Evolutionary conservation across 92 coral and sea anemone species (phyloP).

Genomic region (Actinernus sp.): DNA sequence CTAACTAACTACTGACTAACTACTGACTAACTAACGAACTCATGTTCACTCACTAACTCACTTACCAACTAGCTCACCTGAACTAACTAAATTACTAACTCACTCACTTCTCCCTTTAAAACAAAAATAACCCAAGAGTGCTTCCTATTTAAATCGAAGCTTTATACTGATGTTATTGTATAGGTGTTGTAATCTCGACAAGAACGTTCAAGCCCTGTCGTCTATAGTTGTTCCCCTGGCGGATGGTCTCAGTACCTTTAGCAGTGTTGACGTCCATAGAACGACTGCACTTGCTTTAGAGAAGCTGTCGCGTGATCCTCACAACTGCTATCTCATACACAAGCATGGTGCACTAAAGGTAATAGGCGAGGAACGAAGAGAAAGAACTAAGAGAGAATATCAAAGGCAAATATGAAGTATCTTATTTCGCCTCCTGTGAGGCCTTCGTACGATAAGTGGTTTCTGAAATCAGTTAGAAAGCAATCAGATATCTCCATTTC

Average conservation of each 20-base stretch:
- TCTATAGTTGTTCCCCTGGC: slow-evolving; percentile 83
- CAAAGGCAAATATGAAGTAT: no score
- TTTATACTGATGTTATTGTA: neutral
- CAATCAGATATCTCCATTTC: no score
- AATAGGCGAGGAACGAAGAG: no score
- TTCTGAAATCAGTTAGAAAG: no score
- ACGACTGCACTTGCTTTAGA: slow-evolving; percentile 86
- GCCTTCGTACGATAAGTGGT: no score
- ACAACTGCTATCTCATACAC: slow-evolving; percentile 81
- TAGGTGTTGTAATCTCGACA: slow-evolving; percentile 87
- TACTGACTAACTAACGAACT: no score
- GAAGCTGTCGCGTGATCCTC: slow-evolving; percentile 77
- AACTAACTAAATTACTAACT: no score
- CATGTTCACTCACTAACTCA: no score
- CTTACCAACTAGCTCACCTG: no score
- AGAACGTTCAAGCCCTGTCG: slow-evolving; percentile 78
- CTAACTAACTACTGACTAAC: no score
- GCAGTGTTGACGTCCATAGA: slow-evolving; percentile 71
- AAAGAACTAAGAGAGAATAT: no score
- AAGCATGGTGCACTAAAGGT: slow-evolving; percentile 85
- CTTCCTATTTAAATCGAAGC: neutral
- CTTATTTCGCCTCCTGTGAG: no score
- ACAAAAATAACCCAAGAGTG: neutral
- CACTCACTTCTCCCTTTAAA: neutral
- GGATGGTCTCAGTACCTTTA: slow-evolving; percentile 79